phyloP scores from a whole-genome alignment of 92 coral and sea anemone genomes.

The Heliopora coerulea region DNA sequence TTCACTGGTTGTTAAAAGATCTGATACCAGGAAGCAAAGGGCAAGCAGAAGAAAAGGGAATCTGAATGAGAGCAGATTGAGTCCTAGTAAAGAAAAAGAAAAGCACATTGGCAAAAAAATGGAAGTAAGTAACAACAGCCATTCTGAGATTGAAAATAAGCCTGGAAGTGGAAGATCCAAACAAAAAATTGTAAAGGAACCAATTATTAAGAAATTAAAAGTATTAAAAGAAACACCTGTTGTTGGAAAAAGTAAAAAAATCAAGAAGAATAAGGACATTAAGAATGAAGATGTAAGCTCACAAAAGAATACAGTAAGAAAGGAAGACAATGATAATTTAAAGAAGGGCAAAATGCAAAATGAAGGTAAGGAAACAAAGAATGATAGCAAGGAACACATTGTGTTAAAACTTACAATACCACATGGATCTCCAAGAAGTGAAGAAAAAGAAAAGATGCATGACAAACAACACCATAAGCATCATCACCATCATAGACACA shows the following conservation, averaged over 20 bases:
- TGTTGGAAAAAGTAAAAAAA: background rate
- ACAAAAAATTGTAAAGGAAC: background rate
- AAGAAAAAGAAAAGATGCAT: background rate
- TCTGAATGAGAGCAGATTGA: background rate
- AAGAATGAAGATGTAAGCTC: background rate
- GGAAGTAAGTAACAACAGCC: slow-evolving; percentile 11
- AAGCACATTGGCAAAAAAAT: background rate
- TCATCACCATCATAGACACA: slow-evolving; percentile 58
- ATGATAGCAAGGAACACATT: slow-evolving; percentile 77
- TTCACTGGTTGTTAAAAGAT: slow-evolving; percentile 27
- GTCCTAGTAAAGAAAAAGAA: slow-evolving; percentile 16
- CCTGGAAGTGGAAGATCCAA: background rate
- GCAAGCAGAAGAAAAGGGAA: slow-evolving; percentile 3
- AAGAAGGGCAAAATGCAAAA: background rate
- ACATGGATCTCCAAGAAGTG: slow-evolving; percentile 36
- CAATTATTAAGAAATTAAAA: slow-evolving; percentile 21
- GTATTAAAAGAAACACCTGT: slow-evolving; percentile 4
- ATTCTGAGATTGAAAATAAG: slow-evolving; percentile 38
- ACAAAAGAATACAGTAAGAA: slow-evolving; percentile 11
- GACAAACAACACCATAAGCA: slow-evolving; percentile 52
- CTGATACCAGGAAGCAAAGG: slow-evolving; percentile 12
- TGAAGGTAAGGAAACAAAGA: slow-evolving; percentile 20
- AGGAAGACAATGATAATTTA: background rate
- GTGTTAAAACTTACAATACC: slow-evolving; percentile 83
- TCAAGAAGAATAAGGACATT: background rate